These are phyloP conservation scores for Saguinus imperator DNA, from an alignment of 2,113 vertebrate genomes.

Conservation along the genomic window DNA sequence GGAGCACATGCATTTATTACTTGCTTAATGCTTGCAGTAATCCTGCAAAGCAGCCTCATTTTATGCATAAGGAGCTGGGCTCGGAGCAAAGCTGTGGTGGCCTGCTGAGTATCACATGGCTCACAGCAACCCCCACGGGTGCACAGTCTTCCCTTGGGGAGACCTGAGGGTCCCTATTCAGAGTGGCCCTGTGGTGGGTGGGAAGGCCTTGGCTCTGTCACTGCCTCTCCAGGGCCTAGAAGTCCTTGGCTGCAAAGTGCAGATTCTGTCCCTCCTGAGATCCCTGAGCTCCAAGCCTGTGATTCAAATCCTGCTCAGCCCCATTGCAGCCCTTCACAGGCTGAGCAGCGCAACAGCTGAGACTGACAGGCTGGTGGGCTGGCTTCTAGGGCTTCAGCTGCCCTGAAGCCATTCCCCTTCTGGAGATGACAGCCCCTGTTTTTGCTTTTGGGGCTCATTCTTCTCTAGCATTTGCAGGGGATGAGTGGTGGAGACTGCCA, in stretches of 20 bases:
- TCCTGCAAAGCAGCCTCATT: not conserved
- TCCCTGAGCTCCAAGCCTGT: not conserved
- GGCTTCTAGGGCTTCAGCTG: not conserved
- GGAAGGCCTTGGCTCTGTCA: not conserved
- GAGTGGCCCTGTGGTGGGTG: fast-evolving
- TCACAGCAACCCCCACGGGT: not conserved
- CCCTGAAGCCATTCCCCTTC: not conserved
- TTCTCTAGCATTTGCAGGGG: not conserved
- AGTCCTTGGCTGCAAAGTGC: not conserved
- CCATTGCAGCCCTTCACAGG: not conserved
- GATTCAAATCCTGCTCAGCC: not conserved
- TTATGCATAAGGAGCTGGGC: not conserved
- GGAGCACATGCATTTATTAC: not conserved
- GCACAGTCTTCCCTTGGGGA: not conserved
- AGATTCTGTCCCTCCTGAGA: not conserved
- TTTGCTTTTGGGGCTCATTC: not conserved
- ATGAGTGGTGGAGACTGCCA: not conserved
- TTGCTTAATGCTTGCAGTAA: not conserved
- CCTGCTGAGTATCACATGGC: not conserved
- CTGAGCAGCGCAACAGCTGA: not conserved
- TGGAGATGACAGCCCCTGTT: not conserved
- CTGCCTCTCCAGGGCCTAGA: not conserved
- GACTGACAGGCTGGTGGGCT: not conserved
- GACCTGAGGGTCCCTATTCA: not conserved
- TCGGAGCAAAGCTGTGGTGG: not conserved